Conservation (phyloP, 2,113 vertebrate genomes). For the Sterrhoptilus dennistouni region DNA sequence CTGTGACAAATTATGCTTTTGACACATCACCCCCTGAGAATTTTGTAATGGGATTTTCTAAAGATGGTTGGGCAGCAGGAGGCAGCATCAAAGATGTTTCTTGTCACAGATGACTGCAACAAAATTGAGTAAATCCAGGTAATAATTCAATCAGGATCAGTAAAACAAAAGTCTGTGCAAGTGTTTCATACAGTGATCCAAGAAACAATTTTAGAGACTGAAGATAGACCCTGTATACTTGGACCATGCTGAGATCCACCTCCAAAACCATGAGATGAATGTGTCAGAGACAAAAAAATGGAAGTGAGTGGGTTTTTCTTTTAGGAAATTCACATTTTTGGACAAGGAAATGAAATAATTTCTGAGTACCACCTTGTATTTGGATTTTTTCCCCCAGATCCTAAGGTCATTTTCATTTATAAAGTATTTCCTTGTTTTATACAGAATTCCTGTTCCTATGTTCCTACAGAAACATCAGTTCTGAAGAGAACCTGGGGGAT, state of each 20-base stretch:
- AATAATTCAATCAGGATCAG: background rate
- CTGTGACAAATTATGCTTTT: background rate
- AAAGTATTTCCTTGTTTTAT: background rate
- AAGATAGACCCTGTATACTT: background rate
- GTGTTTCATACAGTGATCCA: background rate
- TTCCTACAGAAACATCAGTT: background rate
- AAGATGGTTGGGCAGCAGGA: background rate
- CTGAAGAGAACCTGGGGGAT: background rate
- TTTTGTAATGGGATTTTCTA: background rate
- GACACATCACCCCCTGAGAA: background rate
- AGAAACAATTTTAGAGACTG: background rate
- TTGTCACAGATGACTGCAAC: background rate
- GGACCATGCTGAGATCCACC: background rate
- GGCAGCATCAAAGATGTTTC: background rate
- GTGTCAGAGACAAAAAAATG: background rate
- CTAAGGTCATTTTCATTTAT: background rate
- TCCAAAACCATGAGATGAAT: background rate
- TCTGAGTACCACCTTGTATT: background rate
- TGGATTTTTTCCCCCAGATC: background rate
- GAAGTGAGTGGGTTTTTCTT: background rate
- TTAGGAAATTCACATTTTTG: background rate
- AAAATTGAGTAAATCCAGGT: background rate
- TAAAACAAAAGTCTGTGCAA: background rate
- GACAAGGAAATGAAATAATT: background rate
- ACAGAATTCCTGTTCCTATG: background rate